Evolutionary conservation across 2,888 invertebrate species (phyloP).

Genomic region (Ornithoptera priamus): DNA sequence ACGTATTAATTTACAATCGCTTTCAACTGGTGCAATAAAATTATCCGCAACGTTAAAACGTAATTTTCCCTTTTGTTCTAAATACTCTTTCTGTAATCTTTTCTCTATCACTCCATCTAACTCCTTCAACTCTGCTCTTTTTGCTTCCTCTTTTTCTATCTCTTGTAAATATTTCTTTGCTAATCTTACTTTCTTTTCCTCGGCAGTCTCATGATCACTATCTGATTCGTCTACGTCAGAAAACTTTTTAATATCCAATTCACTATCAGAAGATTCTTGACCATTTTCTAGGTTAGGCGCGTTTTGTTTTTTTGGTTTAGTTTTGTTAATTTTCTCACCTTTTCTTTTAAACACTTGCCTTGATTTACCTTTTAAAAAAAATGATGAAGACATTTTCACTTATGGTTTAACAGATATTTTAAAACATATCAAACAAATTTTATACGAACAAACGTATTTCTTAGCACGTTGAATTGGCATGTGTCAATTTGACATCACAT

Average conservation of each 20-base stretch:
- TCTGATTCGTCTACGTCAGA: conserved; percentile 74
- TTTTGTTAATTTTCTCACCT: conserved; percentile 66
- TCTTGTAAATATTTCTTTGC: conserved; percentile 94
- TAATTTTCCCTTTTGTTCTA: conserved; percentile 92
- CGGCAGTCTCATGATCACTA: conserved; percentile 89
- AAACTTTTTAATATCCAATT: conserved; percentile 81
- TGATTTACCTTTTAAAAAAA: conserved; percentile 81
- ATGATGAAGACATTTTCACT: conserved; percentile 76
- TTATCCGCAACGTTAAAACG: conserved; percentile 86
- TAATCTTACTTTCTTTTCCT: conserved; percentile 93
- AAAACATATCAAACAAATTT: background rate
- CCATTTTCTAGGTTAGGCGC: conserved; percentile 73
- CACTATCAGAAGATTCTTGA: conserved; percentile 83
- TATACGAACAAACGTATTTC: background rate
- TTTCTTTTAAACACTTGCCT: conserved; percentile 78
- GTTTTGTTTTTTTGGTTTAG: conserved; percentile 58
- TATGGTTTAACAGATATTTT: conserved; percentile 22
- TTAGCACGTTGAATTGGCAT: conserved; percentile 29
- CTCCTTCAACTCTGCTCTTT: conserved; percentile 82
- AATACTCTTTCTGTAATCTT: conserved; percentile 89
- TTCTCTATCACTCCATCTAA: conserved; percentile 84
- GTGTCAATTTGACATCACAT: conserved; percentile 13
- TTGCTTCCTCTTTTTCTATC: conserved; percentile 89
- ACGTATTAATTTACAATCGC: conserved; percentile 78
- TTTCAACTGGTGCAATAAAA: conserved; percentile 52